Evolutionary conservation across 2,797 vertebrate genomes (phyloP).

Genomic region (Catharus ustulatus): DNA sequence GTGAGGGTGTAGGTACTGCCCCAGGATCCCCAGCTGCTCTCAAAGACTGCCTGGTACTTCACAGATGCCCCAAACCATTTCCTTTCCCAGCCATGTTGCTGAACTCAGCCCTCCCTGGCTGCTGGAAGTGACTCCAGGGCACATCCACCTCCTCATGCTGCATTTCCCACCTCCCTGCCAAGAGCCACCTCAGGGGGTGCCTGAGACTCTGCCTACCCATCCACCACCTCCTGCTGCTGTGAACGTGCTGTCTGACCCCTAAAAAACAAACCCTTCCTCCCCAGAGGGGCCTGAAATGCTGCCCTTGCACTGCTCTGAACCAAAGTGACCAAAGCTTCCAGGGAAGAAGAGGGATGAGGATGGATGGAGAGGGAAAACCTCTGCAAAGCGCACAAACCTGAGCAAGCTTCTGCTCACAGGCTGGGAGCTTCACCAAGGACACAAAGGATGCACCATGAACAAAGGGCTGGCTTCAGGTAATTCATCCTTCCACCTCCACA

Average conservation of each 20-base stretch:
- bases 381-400: not conserved
- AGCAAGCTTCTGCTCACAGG: not conserved
- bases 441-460: not conserved
- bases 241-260: fast-evolving
- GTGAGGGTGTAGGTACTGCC: not conserved
- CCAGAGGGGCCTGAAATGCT: not conserved
- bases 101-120: not conserved
- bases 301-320: not conserved
- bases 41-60: not conserved
- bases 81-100: not conserved
- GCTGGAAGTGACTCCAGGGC: too few relatives aligned
- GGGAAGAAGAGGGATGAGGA: not conserved
- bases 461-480: not conserved
- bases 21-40: not conserved
- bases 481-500: not conserved
- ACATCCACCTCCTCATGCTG: fast-evolving
- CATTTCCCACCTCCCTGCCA: not conserved
- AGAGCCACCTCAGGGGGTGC: fast-evolving
- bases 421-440: not conserved
- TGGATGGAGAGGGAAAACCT: not conserved
- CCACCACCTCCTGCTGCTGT: not conserved
- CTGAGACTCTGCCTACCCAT: not conserved
- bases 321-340: not conserved
- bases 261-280: not conserved
- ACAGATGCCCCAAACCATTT: not conserved